Percentiles rank a stretch among this genome's conserved stretches.
Conservation (phyloP, 2,113 vertebrate species). For the Ardeotis arabs region DNA sequence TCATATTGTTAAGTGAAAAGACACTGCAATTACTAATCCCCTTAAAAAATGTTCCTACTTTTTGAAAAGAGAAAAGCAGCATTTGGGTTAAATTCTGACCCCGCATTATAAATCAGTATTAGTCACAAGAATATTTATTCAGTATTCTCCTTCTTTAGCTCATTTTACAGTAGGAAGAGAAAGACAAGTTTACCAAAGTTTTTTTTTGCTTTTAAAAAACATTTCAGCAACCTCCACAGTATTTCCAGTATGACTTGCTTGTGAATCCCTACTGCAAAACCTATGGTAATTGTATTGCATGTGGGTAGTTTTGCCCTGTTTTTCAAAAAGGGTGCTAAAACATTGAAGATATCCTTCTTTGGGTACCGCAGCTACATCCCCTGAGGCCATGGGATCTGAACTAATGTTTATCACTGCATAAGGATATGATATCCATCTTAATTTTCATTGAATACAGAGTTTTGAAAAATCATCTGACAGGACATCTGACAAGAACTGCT, state of each 20-base stretch:
- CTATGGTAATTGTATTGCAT: neutral
- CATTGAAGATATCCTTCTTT: neutral
- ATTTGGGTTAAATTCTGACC: neutral
- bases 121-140: neutral
- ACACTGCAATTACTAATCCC: neutral
- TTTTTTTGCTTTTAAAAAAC: neutral
- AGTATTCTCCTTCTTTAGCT: neutral
- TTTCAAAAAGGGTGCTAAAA: neutral
- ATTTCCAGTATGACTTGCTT: neutral
- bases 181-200: neutral
- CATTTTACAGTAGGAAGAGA: neutral
- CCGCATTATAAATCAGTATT: neutral
- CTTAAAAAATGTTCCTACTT: neutral
- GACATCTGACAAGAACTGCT: neutral
- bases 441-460: neutral
- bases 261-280: neutral
- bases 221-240: neutral
- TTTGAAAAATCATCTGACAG: conserved; percentile 13
- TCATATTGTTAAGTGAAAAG: neutral
- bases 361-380: neutral
- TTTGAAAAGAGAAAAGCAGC: neutral
- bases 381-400: neutral
- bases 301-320: neutral
- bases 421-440: neutral
- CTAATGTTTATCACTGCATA: neutral